Base-by-base conservation (phyloP, 30 jellyfish, hydroid and myxozoan species). In the Clytia hemisphaerica region DNA sequence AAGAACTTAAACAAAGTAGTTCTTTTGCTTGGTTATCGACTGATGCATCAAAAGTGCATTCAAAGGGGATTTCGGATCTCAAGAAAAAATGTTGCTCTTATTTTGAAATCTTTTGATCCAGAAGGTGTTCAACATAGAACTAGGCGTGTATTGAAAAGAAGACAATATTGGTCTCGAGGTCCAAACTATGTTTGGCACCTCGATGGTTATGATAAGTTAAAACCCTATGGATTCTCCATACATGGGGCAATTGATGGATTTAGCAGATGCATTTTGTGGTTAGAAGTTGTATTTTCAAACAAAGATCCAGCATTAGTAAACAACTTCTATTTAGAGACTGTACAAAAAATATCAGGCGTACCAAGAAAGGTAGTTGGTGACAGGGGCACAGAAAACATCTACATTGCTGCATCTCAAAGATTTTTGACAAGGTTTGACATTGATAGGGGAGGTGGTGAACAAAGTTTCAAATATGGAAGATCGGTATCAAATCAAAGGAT, bases 141-240 rank as follows among this genome's bases (percentile, higher is more conserved):
- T 3, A 63, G 64, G 29, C 77, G 44, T 42, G 24, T 45, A 37
- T 22, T 63, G 35, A 63, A 63, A 19, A 63, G 77, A 37, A 63
- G 77, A 25, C 37, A 37, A 4, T 32, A 63, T 37, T 10, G 18
- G 18, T 27, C 16, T 24, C 65, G 62, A 63, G 77, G 65, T 18
- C 77, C 77, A 35, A 37, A 63, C 44, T 42, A 37, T 15, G 48
- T 33, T 10, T 63, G 77, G 77, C 77, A 63, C 64, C 37, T 63
- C 12, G 77, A 63, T 38, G 77, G 77, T 37, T 63, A 63, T 0
- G 77, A 63, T 42, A 63, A 63, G 29, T 37, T 63, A 42, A 63
- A 32, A 25, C 77, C 65, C 3, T 60, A 18, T 60, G 73, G 73
- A n/a, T 6, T 34, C 27, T 37, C 62, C 15, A 63, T n/a, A n/a